phyloP scores from a whole-genome alignment of 2,888 invertebrate genomes.

The Eristalis arbustorum region DNA sequence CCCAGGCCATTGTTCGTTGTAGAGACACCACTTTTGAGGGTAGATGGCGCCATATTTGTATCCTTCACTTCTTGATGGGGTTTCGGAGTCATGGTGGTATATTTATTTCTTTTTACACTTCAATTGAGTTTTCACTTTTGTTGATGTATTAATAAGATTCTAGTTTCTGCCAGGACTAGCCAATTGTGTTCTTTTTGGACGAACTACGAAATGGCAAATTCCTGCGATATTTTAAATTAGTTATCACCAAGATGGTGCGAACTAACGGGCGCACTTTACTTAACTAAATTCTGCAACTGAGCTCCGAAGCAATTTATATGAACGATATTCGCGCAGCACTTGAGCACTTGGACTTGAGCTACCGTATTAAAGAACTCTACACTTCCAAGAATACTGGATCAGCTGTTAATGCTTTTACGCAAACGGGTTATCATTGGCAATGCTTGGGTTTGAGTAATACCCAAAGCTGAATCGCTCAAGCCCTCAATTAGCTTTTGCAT shows the following conservation, averaged over 20 bases:
- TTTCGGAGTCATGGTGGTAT: slow-evolving; percentile 56
- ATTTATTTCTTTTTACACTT: slow-evolving; percentile 19
- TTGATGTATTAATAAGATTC: neutral
- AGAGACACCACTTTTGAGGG: neutral
- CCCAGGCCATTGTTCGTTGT: slow-evolving; percentile 5
- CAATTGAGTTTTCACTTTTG: slow-evolving; percentile 12
- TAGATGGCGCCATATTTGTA: neutral
- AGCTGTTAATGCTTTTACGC: slow-evolving; percentile 38
- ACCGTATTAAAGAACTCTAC: slow-evolving; percentile 55
- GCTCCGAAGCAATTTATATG: slow-evolving; percentile 62
- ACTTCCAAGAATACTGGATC: slow-evolving; percentile 46
- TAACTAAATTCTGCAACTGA: slow-evolving; percentile 58
- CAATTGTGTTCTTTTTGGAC: slow-evolving; percentile 1
- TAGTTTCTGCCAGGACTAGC: slow-evolving; percentile 41
- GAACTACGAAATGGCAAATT: slow-evolving; percentile 42
- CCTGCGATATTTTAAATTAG: slow-evolving; percentile 25
- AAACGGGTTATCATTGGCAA: slow-evolving; percentile 18
- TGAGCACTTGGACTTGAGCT: slow-evolving; percentile 43
- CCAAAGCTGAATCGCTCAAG: slow-evolving; percentile 34
- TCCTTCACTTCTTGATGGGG: slow-evolving; percentile 27
- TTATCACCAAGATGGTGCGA: slow-evolving; percentile 35
- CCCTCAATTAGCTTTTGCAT: slow-evolving; percentile 4
- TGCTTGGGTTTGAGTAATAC: slow-evolving; percentile 36
- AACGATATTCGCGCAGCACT: slow-evolving; percentile 22
- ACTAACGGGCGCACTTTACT: slow-evolving; percentile 64